Conservation (phyloP, 2,888 invertebrate genomes). For the Lithophane semibrunnea region DNA sequence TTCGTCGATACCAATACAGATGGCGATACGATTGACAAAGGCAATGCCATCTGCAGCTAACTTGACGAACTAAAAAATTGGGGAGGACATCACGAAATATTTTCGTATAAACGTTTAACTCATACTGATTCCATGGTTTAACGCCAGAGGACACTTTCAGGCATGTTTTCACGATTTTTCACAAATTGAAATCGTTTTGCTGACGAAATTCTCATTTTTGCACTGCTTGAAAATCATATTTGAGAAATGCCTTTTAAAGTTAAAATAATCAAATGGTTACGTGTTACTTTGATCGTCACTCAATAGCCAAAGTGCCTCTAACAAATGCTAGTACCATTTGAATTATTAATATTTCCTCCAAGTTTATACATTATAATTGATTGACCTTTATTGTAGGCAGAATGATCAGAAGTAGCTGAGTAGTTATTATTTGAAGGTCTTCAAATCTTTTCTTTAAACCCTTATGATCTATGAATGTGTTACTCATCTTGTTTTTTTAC, state of each 20-base stretch:
- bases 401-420: conserved; percentile 49
- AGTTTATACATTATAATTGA: conserved; percentile 54
- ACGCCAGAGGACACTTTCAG: conserved; percentile 59
- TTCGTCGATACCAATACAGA: conserved; percentile 69
- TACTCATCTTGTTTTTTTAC: conserved; percentile 57
- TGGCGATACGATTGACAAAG: conserved; percentile 67
- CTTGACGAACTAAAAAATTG: conserved; percentile 36
- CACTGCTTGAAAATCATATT: background rate
- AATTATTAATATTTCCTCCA: conserved; percentile 63
- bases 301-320: conserved; percentile 25
- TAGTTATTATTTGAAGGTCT: conserved; percentile 58
- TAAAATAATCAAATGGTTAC: background rate
- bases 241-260: background rate
- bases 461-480: conserved; percentile 49
- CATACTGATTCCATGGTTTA: conserved; percentile 6
- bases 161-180: background rate
- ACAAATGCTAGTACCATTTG: conserved; percentile 46
- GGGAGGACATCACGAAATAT: conserved; percentile 15
- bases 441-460: conserved; percentile 48
- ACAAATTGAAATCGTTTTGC: background rate
- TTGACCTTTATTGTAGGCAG: conserved; percentile 58
- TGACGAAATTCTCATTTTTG: background rate
- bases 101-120: conserved; percentile 27
- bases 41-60: conserved; percentile 71
- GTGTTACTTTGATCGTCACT: conserved; percentile 2